Percentiles rank a stretch among this genome's conserved stretches.
Conservation (phyloP, 92 coral and sea anemone genomes). For the Bergia sp. region DNA sequence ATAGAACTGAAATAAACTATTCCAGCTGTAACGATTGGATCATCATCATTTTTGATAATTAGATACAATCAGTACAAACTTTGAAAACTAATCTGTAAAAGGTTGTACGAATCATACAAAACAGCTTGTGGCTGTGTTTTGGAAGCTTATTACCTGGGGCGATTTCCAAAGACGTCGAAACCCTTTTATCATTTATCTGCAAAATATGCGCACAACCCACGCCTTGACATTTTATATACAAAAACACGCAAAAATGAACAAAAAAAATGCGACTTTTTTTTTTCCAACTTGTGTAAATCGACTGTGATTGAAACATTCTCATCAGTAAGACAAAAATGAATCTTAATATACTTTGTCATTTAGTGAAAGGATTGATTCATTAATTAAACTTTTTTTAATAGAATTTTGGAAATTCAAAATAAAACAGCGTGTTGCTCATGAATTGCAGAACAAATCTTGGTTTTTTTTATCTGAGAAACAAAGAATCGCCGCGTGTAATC, state of each 20-base stretch:
- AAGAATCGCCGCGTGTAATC: background rate
- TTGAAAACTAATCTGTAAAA: background rate
- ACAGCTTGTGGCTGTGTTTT: background rate
- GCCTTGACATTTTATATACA: background rate
- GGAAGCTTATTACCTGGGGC: background rate
- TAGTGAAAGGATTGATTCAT: background rate
- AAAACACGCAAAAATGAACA: too few relatives aligned
- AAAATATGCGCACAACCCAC: background rate
- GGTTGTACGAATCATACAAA: background rate
- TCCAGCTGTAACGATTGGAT: background rate
- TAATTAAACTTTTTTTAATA: background rate
- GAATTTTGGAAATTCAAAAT: background rate
- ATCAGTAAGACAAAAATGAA: background rate
- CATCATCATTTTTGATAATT: background rate
- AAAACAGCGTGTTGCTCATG: conserved; percentile 2
- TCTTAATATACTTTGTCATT: background rate
- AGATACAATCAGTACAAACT: background rate
- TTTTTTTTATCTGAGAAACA: background rate
- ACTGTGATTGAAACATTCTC: background rate
- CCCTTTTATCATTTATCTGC: background rate
- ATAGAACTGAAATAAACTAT: background rate
- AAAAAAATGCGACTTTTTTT: background rate
- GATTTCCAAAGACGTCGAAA: background rate
- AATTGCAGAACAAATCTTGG: background rate
- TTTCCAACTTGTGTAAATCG: too few relatives aligned